Evolutionary conservation across 2,113 vertebrate genomes (phyloP), one percentile per base, ranked within the genome.

Genomic region (Anser brachyrhynchus): DNA sequence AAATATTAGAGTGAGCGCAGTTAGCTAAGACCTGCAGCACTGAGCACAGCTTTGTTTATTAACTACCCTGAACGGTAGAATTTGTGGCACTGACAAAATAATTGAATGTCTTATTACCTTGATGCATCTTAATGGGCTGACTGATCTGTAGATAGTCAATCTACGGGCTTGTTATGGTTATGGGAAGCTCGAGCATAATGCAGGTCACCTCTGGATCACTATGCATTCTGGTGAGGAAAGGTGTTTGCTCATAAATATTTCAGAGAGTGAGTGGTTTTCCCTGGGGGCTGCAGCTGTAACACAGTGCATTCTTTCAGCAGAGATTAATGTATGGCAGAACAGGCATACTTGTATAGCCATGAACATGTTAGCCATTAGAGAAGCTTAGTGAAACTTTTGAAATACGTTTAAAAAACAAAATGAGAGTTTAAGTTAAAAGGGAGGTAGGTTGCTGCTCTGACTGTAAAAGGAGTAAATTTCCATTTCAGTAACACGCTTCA

Each of bases 241-340:
- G 76, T 94, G 73, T 84, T 87, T 64, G 61, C 72, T 90, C 57
- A 71, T 91, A 95, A 96, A 66, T 84, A 87, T 65, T 93, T 94
- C 20, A 49, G 57, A 46, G 39, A 33, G 9, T 0, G 0, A 37
- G 59, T 88, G 85, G 49, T 88, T 96, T 95, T 69, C 95, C 84
- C 89, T 65, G 58, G 74, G 70, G 62, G 21, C 13, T 93, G 83
- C 85, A 93, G 88, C 84, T 86, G 84, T 75, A 93, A 54, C 39
- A 77, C 11, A 41, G 76, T 12, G 29, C 70, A 54, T 93, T 92
- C 76, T 84, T 95, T 92, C 1, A 3, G 57, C 61, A 76, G 69
- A 35, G 43, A 78, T 86, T 51, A 72, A 49, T n/a, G 61, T 35
- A 20, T 31, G 79, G 57, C 79, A 84, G 66, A 92, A 43, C 76